Conservation (phyloP, 2,113 vertebrate genomes). For the Centrocercus urophasianus region DNA sequence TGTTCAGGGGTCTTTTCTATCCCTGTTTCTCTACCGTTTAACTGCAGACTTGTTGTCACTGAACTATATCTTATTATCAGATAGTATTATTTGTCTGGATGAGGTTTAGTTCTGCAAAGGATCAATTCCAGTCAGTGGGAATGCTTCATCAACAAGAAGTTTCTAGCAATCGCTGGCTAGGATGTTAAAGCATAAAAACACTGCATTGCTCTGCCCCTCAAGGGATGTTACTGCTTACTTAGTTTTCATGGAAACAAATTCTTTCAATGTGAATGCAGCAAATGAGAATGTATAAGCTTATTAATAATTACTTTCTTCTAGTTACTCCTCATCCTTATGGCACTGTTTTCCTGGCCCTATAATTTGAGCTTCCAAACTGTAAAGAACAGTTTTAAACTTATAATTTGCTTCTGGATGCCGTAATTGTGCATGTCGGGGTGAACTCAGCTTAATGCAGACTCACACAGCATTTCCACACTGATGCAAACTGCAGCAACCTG, state of each 20-base stretch:
- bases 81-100: not conserved
- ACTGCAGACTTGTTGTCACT: not conserved
- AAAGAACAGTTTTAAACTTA: not conserved
- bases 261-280: not conserved
- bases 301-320: not conserved
- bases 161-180: not conserved
- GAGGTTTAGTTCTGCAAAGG: not conserved
- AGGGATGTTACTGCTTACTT: not conserved
- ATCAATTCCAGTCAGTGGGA: not conserved
- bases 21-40: not conserved
- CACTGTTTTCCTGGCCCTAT: not conserved
- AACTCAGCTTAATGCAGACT: not conserved
- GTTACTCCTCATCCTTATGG: not conserved
- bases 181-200: not conserved
- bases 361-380: not conserved
- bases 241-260: not conserved
- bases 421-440: not conserved
- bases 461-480: accelerated
- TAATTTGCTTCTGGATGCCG: not conserved
- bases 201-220: not conserved
- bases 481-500: not conserved
- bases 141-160: not conserved
- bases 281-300: not conserved
- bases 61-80: not conserved
- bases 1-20: not conserved